phyloP scores from a whole-genome alignment of 2,797 vertebrate genomes.

The Brachyalestes nurse region DNA sequence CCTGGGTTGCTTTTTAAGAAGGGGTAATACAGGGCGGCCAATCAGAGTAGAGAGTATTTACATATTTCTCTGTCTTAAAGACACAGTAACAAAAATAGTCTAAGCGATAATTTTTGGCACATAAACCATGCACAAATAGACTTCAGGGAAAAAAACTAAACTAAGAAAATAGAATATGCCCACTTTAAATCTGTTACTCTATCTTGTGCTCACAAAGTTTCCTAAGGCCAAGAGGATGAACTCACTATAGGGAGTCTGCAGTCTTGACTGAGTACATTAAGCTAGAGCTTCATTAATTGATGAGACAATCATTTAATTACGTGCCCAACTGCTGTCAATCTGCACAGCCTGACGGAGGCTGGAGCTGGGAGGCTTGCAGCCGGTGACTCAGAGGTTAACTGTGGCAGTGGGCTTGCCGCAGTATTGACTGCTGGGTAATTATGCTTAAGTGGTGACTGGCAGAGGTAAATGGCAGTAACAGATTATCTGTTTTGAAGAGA shows the following conservation, averaged over 20 bases:
- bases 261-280: constrained; percentile 35
- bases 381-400: constrained; percentile 62
- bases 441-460: constrained; percentile 75
- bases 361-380: constrained; percentile 26
- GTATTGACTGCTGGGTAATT: constrained; percentile 73
- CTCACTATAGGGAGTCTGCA: constrained; percentile 10
- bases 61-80: too few species aligned
- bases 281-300: constrained; percentile 50
- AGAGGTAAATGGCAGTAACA: constrained; percentile 75
- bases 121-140: too few species aligned
- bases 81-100: too few species aligned
- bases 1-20: background rate
- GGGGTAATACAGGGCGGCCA: background rate
- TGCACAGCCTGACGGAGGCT: constrained; percentile 18
- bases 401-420: constrained; percentile 61
- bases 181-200: background rate
- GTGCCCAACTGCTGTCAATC: constrained; percentile 38
- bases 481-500: constrained; percentile 75
- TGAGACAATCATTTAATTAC: constrained; percentile 55
- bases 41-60: background rate
- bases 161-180: background rate
- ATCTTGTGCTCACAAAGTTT: background rate
- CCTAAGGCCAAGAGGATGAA: background rate
- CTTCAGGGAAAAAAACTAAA: background rate
- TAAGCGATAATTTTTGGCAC: too few species aligned